phyloP scores from a whole-genome alignment of 2,797 vertebrate species.

The Sebastes paucispinis region DNA sequence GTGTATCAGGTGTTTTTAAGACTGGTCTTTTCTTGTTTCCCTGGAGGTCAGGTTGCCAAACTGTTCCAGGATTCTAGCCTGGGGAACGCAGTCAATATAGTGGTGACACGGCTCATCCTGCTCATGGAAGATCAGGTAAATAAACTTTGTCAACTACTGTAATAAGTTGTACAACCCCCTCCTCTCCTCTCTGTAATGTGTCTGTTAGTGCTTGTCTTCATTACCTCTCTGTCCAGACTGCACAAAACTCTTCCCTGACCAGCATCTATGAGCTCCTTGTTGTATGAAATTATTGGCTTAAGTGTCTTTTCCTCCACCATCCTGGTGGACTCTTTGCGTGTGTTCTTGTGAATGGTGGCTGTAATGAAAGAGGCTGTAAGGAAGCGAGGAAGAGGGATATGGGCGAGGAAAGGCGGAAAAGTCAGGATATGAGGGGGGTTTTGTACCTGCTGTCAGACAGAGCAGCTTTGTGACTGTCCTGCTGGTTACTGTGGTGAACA shows the following conservation, averaged over 20 bases:
- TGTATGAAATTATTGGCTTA: constrained; percentile 65
- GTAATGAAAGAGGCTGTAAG: constrained; percentile 46
- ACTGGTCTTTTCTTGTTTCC: constrained; percentile 99
- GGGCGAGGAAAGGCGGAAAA: constrained; percentile 38
- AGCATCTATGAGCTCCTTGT: constrained; percentile 68
- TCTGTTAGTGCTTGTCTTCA: constrained; percentile 3
- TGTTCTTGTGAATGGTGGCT: constrained; percentile 43
- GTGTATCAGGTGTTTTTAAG: constrained; percentile 88
- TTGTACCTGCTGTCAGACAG: constrained; percentile 51
- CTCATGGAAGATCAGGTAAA: constrained; percentile 97
- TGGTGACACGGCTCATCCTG: constrained; percentile 96
- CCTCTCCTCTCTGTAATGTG: not conserved
- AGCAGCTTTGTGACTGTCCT: constrained; percentile 64
- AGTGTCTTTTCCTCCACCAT: constrained; percentile 63
- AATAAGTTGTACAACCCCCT: not conserved
- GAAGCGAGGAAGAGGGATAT: constrained; percentile 36
- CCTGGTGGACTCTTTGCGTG: constrained; percentile 30
- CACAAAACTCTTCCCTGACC: not conserved
- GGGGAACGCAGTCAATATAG: constrained; percentile 97
- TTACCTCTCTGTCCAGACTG: not conserved
- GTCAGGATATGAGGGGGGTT: constrained; percentile 31
- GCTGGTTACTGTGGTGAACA: constrained; percentile 52
- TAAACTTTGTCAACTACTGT: not conserved
- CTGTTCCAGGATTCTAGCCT: constrained; percentile 99
- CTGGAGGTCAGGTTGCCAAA: constrained; percentile 99